Evolutionary conservation across 1,140 invertebrate genomes (phyloP).

Genomic region (Anastrepha obliqua): DNA sequence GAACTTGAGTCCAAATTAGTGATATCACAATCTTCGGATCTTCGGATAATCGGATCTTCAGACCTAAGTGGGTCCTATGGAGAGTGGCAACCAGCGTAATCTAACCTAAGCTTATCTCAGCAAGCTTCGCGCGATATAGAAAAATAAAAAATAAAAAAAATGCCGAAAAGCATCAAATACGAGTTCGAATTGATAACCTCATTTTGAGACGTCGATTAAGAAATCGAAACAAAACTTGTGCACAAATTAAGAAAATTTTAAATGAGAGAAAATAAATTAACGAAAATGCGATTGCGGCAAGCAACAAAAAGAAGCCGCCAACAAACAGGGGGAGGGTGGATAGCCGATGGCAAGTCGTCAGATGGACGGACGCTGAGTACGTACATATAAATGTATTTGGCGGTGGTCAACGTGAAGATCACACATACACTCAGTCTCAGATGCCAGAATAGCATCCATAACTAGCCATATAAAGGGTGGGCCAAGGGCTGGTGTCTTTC

Average conservation of each 20-base stretch:
- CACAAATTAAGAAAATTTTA: not conserved
- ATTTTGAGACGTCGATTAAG: not conserved
- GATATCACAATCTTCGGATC: no score
- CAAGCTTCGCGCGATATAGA: no score
- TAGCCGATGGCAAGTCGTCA: not conserved
- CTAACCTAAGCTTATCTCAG: no score
- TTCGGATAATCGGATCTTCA: no score
- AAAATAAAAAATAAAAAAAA: no score
- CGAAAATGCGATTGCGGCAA: constrained; percentile 4
- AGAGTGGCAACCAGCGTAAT: no score
- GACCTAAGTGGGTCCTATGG: no score
- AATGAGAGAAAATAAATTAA: not conserved
- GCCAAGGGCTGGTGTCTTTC: no score
- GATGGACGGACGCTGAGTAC: not conserved
- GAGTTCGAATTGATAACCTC: constrained; percentile 19
- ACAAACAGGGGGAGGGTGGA: not conserved
- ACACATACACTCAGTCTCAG: not conserved
- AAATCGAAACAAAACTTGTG: not conserved
- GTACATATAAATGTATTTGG: not conserved
- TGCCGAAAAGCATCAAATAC: no score
- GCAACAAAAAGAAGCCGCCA: constrained; percentile 17
- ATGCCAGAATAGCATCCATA: not conserved
- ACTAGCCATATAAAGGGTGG: no score
- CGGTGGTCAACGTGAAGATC: constrained; percentile 22
- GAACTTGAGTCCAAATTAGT: no score